phyloP scores from a whole-genome alignment of 2,113 vertebrate genomes.

The Cyprinodon brontotheroides region DNA sequence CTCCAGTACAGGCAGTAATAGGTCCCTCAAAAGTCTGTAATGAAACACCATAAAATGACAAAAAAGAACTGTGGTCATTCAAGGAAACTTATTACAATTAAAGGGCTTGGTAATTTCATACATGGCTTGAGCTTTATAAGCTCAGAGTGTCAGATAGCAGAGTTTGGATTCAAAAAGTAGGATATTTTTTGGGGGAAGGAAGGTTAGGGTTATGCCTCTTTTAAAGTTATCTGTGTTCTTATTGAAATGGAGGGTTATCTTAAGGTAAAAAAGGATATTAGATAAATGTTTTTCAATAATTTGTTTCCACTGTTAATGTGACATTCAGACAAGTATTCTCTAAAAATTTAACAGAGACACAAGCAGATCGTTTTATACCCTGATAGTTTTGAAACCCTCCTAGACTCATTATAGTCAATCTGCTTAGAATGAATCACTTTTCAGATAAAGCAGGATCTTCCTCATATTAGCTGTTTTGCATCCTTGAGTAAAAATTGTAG shows the following conservation, averaged over 20 bases:
- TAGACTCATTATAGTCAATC: neutral
- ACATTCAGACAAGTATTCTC: neutral
- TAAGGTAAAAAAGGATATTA: neutral
- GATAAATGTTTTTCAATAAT: neutral
- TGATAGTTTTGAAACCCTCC: too few relatives aligned
- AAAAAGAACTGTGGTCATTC: constrained; percentile 9
- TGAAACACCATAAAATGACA: constrained; percentile 21
- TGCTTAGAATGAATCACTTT: neutral
- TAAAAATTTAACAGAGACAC: neutral
- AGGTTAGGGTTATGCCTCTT: too few relatives aligned
- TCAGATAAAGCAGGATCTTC: neutral
- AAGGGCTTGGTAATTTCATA: constrained; percentile 46
- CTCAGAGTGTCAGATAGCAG: constrained; percentile 26
- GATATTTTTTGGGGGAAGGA: neutral
- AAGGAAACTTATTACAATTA: constrained; percentile 39
- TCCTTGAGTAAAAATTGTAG: too few relatives aligned
- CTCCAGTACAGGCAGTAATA: constrained; percentile 20
- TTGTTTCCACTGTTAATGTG: neutral
- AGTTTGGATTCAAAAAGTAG: neutral
- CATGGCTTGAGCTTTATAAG: constrained; percentile 20
- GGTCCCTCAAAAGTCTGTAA: constrained; percentile 30
- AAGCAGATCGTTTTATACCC: neutral
- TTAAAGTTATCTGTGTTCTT: neutral
- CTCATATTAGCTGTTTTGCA: too few relatives aligned
- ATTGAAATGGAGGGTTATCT: neutral